Percentiles rank a stretch among this genome's conserved stretches.
Conservation (phyloP, 37 sponge, comb jelly and placozoan species). For the Halichondria panicea region DNA sequence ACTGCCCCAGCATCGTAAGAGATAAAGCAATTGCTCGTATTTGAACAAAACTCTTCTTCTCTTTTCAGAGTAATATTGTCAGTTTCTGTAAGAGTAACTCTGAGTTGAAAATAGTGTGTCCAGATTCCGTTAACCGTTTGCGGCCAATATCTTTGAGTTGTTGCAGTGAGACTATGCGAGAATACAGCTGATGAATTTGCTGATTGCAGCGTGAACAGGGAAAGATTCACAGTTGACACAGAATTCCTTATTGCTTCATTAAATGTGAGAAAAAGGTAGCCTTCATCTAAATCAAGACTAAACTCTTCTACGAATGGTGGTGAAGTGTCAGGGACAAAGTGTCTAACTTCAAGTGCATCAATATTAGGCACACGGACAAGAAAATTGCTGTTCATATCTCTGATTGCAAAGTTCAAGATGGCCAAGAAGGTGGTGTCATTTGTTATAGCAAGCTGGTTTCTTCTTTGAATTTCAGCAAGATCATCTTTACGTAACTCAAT, state of each 20-base stretch:
- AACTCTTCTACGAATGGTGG: conserved; percentile 61
- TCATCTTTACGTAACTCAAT: conserved; percentile 15
- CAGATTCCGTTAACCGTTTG: neutral
- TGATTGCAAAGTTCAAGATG: conserved; percentile 69
- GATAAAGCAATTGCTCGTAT: conserved; percentile 51
- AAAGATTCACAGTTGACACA: neutral
- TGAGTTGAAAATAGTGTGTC: neutral
- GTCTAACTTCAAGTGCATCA: conserved; percentile 55
- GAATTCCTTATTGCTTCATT: conserved; percentile 42
- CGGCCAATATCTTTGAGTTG: neutral
- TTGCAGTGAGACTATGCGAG: conserved; percentile 13
- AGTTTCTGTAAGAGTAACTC: neutral
- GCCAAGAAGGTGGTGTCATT: conserved; percentile 61
- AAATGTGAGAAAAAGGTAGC: conserved; percentile 52
- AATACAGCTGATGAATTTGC: conserved; percentile 4
- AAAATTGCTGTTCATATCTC: conserved; percentile 73
- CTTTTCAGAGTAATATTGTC: conserved; percentile 15
- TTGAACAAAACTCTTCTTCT: conserved; percentile 49
- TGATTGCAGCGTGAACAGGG: conserved; percentile 37
- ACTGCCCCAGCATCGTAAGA: conserved; percentile 41
- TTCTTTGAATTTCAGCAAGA: conserved; percentile 18
- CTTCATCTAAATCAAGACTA: conserved; percentile 64
- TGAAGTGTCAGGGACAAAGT: conserved; percentile 75
- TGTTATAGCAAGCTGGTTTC: conserved; percentile 17
- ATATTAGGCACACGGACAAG: conserved; percentile 61